Conservation (phyloP, 2,113 vertebrate genomes). For the Paramisgurnus dabryanus region DNA sequence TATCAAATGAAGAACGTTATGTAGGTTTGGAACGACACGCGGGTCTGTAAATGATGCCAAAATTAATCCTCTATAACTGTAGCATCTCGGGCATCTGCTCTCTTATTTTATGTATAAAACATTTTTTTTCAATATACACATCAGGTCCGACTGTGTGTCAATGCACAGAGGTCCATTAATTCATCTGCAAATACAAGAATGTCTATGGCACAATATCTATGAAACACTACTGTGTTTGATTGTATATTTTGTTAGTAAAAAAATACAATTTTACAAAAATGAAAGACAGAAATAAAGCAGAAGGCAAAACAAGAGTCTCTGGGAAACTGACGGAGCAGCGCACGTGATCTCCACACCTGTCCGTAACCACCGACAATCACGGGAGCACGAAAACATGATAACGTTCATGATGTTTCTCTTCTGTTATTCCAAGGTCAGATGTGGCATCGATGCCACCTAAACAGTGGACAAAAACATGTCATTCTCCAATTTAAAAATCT, state of each 20-base stretch:
- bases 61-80: neutral
- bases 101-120: too few relatives aligned
- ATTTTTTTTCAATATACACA: neutral
- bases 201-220: conserved; percentile 25
- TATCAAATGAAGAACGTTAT: too few relatives aligned
- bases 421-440: neutral
- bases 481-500: conserved; percentile 27
- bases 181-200: conserved; percentile 8
- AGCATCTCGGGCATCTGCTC: too few relatives aligned
- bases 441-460: neutral
- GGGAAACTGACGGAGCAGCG: conserved; percentile 31
- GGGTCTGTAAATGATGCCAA: neutral
- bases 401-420: neutral
- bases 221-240: conserved; percentile 14
- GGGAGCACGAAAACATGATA: neutral
- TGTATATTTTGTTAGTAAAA: conserved; percentile 53
- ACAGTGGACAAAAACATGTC: conserved; percentile 5
- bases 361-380: conserved; percentile 23
- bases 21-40: too few relatives aligned
- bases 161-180: neutral
- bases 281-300: conserved; percentile 45
- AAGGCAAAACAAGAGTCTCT: conserved; percentile 52
- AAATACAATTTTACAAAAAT: conserved; percentile 60
- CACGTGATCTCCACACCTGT: conserved; percentile 15
- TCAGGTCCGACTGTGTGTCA: neutral